These are phyloP conservation scores for Melanitta fusca DNA, from an alignment of 2,797 vertebrate genomes.

Conservation along the genomic window DNA sequence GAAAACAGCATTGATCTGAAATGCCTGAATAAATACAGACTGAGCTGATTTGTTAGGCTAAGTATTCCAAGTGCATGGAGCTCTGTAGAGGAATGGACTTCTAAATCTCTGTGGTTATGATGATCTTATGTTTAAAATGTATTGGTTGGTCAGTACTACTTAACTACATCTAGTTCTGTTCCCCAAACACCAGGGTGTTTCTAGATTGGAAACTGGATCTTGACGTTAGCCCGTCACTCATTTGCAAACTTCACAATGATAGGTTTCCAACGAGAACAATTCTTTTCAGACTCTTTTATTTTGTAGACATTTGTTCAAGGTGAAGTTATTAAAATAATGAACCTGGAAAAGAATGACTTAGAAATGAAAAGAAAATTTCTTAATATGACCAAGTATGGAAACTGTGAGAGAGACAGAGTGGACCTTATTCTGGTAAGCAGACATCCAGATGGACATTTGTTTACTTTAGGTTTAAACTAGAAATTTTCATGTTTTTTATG, in stretches of 20 bases:
- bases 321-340: slow-evolving; percentile 65
- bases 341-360: slow-evolving; percentile 64
- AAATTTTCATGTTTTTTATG: neutral
- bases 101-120: neutral
- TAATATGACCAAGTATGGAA: slow-evolving; percentile 57
- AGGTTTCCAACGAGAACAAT: neutral
- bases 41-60: neutral
- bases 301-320: slow-evolving; percentile 49
- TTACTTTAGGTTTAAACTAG: neutral
- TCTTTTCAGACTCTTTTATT: slow-evolving; percentile 9
- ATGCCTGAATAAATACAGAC: neutral
- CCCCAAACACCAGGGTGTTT: neutral
- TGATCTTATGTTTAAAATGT: neutral
- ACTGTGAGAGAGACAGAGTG: slow-evolving; percentile 60
- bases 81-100: neutral
- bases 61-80: neutral
- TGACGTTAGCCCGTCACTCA: neutral
- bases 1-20: neutral
- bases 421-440: slow-evolving; percentile 68
- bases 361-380: slow-evolving; percentile 54
- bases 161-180: neutral
- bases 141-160: neutral
- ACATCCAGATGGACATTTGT: neutral
- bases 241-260: neutral
- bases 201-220: neutral